Percentiles rank a stretch among this genome's conserved stretches.
These are phyloP conservation scores for Camelus bactrianus DNA, from an alignment of 2,113 vertebrate species.

Conservation along the genomic window DNA sequence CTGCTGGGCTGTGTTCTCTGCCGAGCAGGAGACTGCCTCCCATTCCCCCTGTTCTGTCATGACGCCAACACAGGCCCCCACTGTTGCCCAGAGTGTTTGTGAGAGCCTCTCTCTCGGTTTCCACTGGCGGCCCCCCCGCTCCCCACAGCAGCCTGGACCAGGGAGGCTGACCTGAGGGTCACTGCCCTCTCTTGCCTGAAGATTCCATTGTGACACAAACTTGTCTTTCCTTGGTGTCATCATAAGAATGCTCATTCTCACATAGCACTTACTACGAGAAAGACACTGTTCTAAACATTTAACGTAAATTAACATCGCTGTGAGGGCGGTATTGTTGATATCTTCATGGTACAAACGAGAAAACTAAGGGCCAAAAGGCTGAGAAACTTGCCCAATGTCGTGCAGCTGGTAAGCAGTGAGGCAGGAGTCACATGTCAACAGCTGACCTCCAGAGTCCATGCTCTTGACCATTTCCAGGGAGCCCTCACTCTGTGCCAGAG, in stretches of 20 bases:
- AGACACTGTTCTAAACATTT: neutral
- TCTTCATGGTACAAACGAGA: neutral
- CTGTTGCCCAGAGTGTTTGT: neutral
- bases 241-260: neutral
- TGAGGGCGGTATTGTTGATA: neutral
- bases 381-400: neutral
- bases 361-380: neutral
- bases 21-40: neutral
- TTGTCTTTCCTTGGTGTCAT: neutral
- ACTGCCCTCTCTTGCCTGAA: no score
- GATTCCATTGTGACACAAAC: accelerated
- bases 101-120: neutral
- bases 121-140: neutral
- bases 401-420: neutral
- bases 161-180: neutral
- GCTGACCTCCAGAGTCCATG: neutral
- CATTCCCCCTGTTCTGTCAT: neutral
- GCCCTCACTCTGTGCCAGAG: neutral
- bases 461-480: neutral
- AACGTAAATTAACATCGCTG: neutral
- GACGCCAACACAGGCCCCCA: no score
- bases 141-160: neutral
- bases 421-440: neutral
- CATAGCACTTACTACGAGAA: neutral
- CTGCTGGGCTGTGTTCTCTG: neutral